These are phyloP conservation scores for Solenodon paradoxus DNA, from an alignment of 2,113 vertebrate genomes.

Conservation along the genomic window DNA sequence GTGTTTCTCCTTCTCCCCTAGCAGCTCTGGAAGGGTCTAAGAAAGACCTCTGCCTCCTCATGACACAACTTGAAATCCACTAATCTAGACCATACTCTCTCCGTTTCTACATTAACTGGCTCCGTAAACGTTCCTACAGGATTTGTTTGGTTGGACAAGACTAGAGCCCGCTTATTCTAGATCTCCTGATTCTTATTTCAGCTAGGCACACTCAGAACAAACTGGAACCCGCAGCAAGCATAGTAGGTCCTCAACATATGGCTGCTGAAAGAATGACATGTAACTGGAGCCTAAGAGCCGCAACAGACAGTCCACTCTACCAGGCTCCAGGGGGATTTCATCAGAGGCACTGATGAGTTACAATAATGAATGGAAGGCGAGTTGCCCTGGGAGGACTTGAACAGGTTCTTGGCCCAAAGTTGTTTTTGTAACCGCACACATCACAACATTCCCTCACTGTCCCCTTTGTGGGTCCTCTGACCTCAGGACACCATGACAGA, in stretches of 20 bases:
- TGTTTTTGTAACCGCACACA: neutral
- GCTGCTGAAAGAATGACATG: neutral
- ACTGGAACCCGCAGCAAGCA: neutral
- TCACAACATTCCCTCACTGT: neutral
- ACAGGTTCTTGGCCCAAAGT: neutral
- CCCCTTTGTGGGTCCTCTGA: neutral
- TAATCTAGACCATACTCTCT: neutral
- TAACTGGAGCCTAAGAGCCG: neutral
- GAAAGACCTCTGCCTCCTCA: neutral
- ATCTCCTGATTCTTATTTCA: neutral
- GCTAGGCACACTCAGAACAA: neutral
- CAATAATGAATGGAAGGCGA: neutral
- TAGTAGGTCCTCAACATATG: neutral
- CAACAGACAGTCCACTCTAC: neutral
- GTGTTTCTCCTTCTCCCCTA: neutral
- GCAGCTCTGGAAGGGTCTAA: neutral
- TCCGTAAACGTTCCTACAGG: neutral
- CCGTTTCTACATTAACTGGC: conserved; percentile 23
- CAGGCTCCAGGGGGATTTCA: neutral
- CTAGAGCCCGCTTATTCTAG: neutral
- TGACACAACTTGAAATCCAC: neutral
- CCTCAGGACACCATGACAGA: neutral
- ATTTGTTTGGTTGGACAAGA: neutral
- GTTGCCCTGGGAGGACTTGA: neutral
- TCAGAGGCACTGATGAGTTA: neutral